phyloP scores from a whole-genome alignment of 2,113 vertebrate genomes.

The Colaptes auratus region DNA sequence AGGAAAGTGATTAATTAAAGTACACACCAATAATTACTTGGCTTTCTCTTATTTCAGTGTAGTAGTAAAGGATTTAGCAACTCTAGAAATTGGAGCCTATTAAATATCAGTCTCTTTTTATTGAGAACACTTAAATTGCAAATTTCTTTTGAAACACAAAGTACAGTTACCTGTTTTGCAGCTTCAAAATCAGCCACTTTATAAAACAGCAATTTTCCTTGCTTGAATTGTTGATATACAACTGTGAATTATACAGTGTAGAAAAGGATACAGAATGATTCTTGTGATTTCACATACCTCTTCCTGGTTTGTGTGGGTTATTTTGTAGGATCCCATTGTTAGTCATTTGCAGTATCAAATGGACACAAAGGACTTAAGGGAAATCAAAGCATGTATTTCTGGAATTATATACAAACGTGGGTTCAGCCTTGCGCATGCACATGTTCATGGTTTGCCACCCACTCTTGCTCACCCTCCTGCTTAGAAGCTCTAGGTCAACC shows the following conservation, averaged over 20 bases:
- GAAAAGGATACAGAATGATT: background rate
- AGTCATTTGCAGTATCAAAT: background rate
- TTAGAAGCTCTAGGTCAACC: accelerated
- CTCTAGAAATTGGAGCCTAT: background rate
- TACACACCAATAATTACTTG: background rate
- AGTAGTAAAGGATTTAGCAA: background rate
- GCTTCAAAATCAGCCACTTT: background rate
- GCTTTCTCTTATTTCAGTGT: background rate
- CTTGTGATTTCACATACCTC: background rate
- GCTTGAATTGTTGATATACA: background rate
- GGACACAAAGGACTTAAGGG: background rate
- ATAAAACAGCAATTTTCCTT: background rate
- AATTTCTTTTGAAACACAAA: background rate
- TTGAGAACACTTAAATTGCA: background rate
- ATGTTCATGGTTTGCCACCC: background rate
- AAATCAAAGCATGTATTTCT: background rate
- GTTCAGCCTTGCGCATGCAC: background rate
- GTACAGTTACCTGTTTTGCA: background rate
- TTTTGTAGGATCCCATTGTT: background rate
- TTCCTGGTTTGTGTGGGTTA: background rate
- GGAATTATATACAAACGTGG: background rate
- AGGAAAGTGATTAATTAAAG: background rate
- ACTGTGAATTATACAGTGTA: accelerated
- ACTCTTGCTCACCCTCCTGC: background rate
- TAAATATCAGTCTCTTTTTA: background rate